Conservation (phyloP, 1,140 invertebrate species). For the Chironomus striatipennis region DNA sequence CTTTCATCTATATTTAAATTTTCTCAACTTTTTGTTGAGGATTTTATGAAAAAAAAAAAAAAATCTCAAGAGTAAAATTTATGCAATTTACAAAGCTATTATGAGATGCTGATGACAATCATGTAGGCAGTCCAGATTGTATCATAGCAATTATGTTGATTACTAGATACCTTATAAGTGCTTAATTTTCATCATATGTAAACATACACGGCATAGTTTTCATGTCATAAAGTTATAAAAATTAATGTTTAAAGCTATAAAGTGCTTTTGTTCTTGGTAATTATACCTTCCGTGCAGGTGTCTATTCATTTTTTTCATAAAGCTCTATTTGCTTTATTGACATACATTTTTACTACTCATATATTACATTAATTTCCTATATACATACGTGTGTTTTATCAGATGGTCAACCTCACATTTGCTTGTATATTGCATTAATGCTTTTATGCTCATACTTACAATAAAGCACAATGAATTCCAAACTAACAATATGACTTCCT, state of each 20-base stretch:
- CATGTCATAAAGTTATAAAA: constrained; percentile 9
- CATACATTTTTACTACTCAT: not conserved
- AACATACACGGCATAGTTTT: not conserved
- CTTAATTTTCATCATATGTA: not conserved
- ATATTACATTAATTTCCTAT: not conserved
- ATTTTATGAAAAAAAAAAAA: too few relatives aligned
- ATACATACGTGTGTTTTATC: not conserved
- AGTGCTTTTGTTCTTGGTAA: not conserved
- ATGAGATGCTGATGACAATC: too few relatives aligned
- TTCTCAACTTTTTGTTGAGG: too few relatives aligned
- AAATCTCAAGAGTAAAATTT: too few relatives aligned
- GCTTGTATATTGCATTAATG: not conserved
- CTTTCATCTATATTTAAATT: too few relatives aligned
- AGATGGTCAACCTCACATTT: not conserved
- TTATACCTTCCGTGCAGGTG: constrained; percentile 1
- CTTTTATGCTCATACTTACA: too few relatives aligned
- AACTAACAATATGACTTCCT: not conserved
- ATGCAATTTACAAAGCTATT: too few relatives aligned
- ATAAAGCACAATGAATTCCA: too few relatives aligned
- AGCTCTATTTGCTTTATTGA: not conserved
- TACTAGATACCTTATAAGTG: too few relatives aligned
- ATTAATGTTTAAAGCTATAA: constrained; percentile 14
- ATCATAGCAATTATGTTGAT: too few relatives aligned
- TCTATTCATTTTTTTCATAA: not conserved
- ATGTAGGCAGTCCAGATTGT: too few relatives aligned